Evolutionary conservation across 35 echinoderm and acorn worm genomes (phyloP), one percentile per base, ranked within the genome.

Genomic region (Eucidaris tribuloides): DNA sequence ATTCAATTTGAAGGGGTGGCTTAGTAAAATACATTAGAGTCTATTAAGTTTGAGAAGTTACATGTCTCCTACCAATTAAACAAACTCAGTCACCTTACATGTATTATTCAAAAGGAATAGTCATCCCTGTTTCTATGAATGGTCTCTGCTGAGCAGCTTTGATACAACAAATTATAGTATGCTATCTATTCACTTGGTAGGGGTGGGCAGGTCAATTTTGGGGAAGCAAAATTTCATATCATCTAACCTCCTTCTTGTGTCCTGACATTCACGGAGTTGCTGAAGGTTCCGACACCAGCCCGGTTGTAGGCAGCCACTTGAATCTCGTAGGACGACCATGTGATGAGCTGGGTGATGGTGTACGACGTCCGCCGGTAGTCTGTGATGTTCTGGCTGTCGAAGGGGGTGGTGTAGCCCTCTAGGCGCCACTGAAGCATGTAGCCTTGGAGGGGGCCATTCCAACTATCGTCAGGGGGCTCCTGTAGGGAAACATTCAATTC

Each of bases 221-320:
- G n/a, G n/a, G n/a, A n/a, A n/a, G n/a, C n/a, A n/a, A n/a, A n/a
- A n/a, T n/a, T n/a, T n/a, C n/a, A n/a, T n/a, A n/a, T 43, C 19
- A 39, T 35, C 86, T 58, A 29, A 96, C 93, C 85, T 82, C 90
- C 96, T 90, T 99, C 96, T n/a, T 71, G 65, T 4, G 96, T 99
- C 20, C 87, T 79, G 38, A 89, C 90, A 17, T 33, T 22, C 3
- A 99, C 78, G 6, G 81, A 52, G 3, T 81, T 58, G 44, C 90
- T 93, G 71, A 71, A 99, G 0, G 72, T 57, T 1, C 96, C 96
- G 15, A 86, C 83, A 18, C 96, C 96, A 18, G 86, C 90, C 20
- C 81, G 49, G 14, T 99, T 99, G 56, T 84, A 99, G 0, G 90
- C 96, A 46, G 96, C 90, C 14, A 99, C 87, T 40, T 89, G 81